Evolutionary conservation across 2,888 invertebrate genomes (phyloP), one percentile per base, ranked within the genome.

Genomic region (Papilio protenor): DNA sequence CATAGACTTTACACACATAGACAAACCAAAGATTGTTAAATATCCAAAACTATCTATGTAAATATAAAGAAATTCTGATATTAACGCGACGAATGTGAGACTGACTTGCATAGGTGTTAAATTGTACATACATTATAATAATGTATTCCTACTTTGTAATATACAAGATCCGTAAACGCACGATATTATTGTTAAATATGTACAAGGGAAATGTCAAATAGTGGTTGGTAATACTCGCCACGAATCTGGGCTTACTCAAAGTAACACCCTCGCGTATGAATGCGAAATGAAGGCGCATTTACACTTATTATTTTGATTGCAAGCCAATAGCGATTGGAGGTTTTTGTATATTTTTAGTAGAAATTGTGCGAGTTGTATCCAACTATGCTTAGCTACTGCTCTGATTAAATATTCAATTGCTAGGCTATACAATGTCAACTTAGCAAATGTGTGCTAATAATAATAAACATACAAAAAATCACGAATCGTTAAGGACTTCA

Each of bases 81-180:
- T 16, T 57, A 52, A 69, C 12, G 45, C 33, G 16, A 69, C n/a
- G 75, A 45, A 23, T 55, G 75, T 69, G 75, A 75, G 75, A 75
- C 75, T 75, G 75, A 75, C 52, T 75, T 66, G 75, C 66, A 75
- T 66, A 75, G 75, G 75, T 66, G 52, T 57, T 69, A 69, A 69
- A 14, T 55, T 72, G 66, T 75, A 66, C 64, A 75, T 66, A 52
- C 75, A 66, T 40, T 52, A 66, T 49, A 74, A 45, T 61, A 33
- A 33, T 64, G 27, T 47, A 73, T 61, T 55, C 23, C 40, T 21
- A 70, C 18, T 64, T 52, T 10, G n/a, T 66, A 40, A 49, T 47
- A 61, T 61, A 74, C 55, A 49, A 18, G 8, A 64, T 33, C 47
- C 49, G n/a, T 74, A 47, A 64, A 52, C 49, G 64, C 33, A 57